Percentiles rank a stretch among this genome's conserved stretches.
These are phyloP conservation scores for Campylorhamphus procurvoides DNA, from an alignment of 2,113 vertebrate genomes.

Conservation along the genomic window DNA sequence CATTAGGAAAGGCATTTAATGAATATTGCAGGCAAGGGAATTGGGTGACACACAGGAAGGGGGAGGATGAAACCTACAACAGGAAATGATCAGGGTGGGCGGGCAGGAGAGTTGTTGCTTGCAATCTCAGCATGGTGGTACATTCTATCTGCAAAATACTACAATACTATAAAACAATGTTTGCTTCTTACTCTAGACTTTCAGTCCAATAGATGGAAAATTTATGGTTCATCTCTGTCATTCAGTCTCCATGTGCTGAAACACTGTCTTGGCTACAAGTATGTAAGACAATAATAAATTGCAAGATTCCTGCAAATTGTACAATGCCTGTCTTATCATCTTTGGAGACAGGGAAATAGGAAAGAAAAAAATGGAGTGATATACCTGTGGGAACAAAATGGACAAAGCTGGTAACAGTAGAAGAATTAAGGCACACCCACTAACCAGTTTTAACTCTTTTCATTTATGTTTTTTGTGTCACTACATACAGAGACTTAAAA, in stretches of 20 bases:
- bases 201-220: background rate
- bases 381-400: background rate
- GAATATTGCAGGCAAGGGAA: background rate
- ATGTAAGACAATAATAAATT: background rate
- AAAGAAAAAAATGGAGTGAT: background rate
- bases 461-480: background rate
- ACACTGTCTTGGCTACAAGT: background rate
- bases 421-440: background rate
- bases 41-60: background rate
- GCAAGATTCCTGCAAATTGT: background rate
- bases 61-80: accelerated
- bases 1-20: background rate
- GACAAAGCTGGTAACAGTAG: background rate
- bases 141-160: background rate
- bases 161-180: background rate
- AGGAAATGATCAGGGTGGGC: background rate
- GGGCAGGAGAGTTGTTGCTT: background rate
- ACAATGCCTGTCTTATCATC: background rate
- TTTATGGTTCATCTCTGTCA: background rate
- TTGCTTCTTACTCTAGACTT: background rate
- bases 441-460: background rate
- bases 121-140: background rate
- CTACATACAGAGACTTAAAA: background rate
- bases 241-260: background rate
- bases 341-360: background rate